Base-by-base conservation (phyloP, 1,140 invertebrate species). In the Pararge aegeria region DNA sequence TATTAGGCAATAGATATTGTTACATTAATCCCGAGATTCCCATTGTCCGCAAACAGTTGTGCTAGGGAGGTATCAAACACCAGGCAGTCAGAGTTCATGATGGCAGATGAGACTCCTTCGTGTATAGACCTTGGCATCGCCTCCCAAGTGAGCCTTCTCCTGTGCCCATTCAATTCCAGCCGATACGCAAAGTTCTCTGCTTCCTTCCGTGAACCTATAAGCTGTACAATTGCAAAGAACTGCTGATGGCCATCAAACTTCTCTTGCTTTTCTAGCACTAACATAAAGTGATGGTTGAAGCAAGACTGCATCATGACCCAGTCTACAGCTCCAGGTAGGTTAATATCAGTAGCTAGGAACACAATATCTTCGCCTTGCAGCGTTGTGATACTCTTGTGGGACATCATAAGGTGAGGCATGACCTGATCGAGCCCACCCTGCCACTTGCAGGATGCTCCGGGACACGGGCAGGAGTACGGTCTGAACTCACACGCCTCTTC, bases 271-370 rank as follows among this genome's bases (percentile, higher is more conserved):
- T 99, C 98, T 20, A 99, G 91, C 13, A 99, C 98, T 56, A 99
- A 92, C 98, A 99, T 99, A 84, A 99, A 99, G 90, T 99, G 96
- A 82, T 99, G 97, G 54, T 97, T 97, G 88, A 99, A 99, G 90
- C 98, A 99, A 7, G 97, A 98, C 85, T 99, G 98, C 98, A 99
- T 99, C 98, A 99, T 99, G 0, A 99, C 99, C 99, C 99, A 99
- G 85, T 99, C 99, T 1, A 99, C 99, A 55, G 98, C 99, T 58
- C 99, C 99, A 48, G 98, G 98, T 64, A 99, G 92, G 91, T 99
- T 99, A 51, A 99, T 99, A 90, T 99, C 99, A 37, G 99, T 99
- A 1, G 98, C 99, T 67, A 99, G 91, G 87, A 99, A 99, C 37
- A 99, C 98, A 78, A 99, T 99, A 83, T 99, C 99, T 91, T 99